A percentile compares a stretch with the other conserved stretches of the same genome.
phyloP scores from a whole-genome alignment of 1,140 invertebrate species.

The Rhagoletis pomonella region DNA sequence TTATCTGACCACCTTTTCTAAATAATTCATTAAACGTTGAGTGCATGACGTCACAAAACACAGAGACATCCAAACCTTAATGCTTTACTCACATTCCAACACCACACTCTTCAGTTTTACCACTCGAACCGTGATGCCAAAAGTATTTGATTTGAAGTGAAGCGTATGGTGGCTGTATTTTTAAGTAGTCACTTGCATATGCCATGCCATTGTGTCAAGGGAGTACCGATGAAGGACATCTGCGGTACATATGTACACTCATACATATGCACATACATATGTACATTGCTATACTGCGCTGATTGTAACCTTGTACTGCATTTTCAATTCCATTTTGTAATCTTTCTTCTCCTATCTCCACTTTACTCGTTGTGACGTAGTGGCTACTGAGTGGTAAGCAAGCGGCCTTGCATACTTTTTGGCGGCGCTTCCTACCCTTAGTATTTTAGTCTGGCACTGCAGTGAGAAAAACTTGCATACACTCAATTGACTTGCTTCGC shows the following conservation, averaged over 20 bases:
- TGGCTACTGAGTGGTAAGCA: background rate
- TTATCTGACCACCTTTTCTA: too few relatives aligned
- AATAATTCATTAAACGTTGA: too few relatives aligned
- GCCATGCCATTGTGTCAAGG: conserved; percentile 29
- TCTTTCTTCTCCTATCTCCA: conserved; percentile 46
- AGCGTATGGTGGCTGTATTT: background rate
- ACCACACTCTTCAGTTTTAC: background rate
- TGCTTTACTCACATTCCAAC: background rate
- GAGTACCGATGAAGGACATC: conserved; percentile 20
- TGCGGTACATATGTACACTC: background rate
- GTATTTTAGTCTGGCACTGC: background rate
- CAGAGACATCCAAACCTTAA: too few relatives aligned
- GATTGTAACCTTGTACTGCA: conserved; percentile 32
- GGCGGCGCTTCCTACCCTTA: conserved; percentile 23
- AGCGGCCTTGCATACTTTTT: conserved; percentile 38
- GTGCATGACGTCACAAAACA: too few relatives aligned
- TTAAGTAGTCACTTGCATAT: background rate
- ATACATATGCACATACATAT: background rate
- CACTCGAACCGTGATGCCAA: background rate
- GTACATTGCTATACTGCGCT: conserved; percentile 15
- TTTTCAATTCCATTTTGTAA: conserved; percentile 24
- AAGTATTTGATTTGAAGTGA: background rate
- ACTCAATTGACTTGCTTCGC: background rate
- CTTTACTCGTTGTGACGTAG: conserved; percentile 55
- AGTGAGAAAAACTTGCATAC: background rate